Conservation (phyloP, 1,140 invertebrate genomes). For the Drepana arcuata region DNA sequence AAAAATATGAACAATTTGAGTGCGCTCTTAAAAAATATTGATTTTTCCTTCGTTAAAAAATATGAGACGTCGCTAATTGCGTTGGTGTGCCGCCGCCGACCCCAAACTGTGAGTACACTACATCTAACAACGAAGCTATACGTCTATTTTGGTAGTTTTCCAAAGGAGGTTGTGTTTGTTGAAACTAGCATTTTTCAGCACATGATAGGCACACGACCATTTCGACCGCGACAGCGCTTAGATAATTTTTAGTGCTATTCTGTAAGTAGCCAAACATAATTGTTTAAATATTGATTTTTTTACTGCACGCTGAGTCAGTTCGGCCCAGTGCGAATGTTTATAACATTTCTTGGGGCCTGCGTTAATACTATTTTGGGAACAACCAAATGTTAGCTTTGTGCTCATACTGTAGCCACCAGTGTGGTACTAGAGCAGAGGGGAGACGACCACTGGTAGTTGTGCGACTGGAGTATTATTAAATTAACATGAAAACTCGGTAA, state of each 20-base stretch:
- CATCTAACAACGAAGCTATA: too few species aligned
- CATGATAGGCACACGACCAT: slow-evolving; percentile 44
- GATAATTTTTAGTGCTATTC: slow-evolving; percentile 11
- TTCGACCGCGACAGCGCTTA: too few species aligned
- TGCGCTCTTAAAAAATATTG: slow-evolving; percentile 65
- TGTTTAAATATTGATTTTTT: slow-evolving; percentile 65
- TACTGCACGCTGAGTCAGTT: slow-evolving; percentile 13
- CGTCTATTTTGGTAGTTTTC: slow-evolving; percentile 41
- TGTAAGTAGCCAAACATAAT: slow-evolving; percentile 31
- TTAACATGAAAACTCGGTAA: slow-evolving; percentile 15
- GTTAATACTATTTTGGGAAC: slow-evolving; percentile 44
- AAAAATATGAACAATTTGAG: slow-evolving; percentile 68
- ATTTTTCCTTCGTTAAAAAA: slow-evolving; percentile 63
- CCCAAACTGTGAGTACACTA: slow-evolving; percentile 29
- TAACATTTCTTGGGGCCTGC: slow-evolving; percentile 44
- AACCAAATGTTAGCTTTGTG: slow-evolving; percentile 47
- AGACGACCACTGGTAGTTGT: slow-evolving; percentile 6
- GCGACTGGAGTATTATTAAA: slow-evolving; percentile 11
- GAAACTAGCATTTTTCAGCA: slow-evolving; percentile 58
- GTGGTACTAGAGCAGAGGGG: background rate
- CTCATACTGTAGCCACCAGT: slow-evolving; percentile 34
- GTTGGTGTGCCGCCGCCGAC: slow-evolving; percentile 36
- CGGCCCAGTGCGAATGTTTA: slow-evolving; percentile 38
- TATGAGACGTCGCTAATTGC: slow-evolving; percentile 40
- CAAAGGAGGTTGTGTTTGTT: slow-evolving; percentile 34